Percentiles rank a stretch among this genome's conserved stretches.
phyloP scores from a whole-genome alignment of 1,140 invertebrate species.

The Pseudomyrmex gracilis region DNA sequence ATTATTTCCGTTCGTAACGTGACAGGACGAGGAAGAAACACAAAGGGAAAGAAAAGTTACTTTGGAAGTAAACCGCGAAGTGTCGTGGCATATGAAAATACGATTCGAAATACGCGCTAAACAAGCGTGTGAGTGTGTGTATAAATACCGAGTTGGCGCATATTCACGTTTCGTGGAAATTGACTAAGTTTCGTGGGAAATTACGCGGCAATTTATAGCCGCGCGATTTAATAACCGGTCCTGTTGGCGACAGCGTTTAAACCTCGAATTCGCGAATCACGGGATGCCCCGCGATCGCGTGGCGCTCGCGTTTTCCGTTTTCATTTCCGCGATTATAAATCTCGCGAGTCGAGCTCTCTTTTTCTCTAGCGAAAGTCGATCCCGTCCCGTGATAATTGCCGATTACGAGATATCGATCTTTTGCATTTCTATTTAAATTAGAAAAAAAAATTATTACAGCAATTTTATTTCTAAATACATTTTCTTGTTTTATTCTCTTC shows the following conservation, averaged over 20 bases:
- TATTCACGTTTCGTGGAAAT: constrained; percentile 66
- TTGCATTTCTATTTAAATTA: neutral
- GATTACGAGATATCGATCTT: constrained; percentile 16
- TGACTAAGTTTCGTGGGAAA: constrained; percentile 70
- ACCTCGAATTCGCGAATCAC: constrained; percentile 38
- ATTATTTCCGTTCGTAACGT: too few species aligned
- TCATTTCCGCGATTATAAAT: constrained; percentile 69
- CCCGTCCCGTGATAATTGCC: constrained; percentile 6
- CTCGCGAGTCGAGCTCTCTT: constrained; percentile 22
- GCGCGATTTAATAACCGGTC: constrained; percentile 68
- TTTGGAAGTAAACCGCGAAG: neutral
- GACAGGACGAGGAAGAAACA: too few species aligned
- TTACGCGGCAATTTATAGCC: constrained; percentile 70
- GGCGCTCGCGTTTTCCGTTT: constrained; percentile 68
- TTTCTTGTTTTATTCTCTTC: too few species aligned
- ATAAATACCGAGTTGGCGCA: constrained; percentile 62
- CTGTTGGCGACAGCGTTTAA: constrained; percentile 51
- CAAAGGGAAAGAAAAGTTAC: too few species aligned
- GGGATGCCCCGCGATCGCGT: constrained; percentile 34
- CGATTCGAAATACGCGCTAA: constrained; percentile 1
- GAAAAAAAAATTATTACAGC: neutral
- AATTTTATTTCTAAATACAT: too few species aligned
- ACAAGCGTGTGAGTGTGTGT: constrained; percentile 24
- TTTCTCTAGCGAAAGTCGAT: neutral
- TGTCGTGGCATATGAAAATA: constrained; percentile 19